Percentiles rank a stretch among this genome's conserved stretches.
Evolutionary conservation across 2,113 vertebrate genomes (phyloP).

Genomic region (Paedocypris sp.): DNA sequence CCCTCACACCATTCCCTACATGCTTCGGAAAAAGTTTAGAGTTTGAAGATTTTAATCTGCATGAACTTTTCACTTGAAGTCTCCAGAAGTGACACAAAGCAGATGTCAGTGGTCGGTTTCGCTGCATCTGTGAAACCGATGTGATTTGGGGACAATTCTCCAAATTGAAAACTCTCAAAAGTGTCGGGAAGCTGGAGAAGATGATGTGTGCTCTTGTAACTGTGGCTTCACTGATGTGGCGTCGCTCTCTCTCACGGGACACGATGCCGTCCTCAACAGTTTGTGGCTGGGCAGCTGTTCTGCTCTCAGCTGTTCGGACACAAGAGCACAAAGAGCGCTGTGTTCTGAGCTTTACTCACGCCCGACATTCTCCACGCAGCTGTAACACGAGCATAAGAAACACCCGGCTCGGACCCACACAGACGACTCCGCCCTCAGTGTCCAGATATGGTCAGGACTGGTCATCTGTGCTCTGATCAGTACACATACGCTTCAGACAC

Average conservation of each 20-base stretch:
- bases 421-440: neutral
- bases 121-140: neutral
- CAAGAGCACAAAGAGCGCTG: constrained; percentile 51
- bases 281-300: constrained; percentile 21
- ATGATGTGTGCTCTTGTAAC: neutral
- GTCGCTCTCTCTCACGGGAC: neutral
- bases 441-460: neutral
- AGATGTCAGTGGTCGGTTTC: neutral
- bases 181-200: neutral
- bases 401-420: neutral
- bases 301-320: constrained; percentile 55
- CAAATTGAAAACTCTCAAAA: neutral
- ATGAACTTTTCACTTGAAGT: neutral
- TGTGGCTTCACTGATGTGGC: constrained; percentile 7
- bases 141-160: neutral
- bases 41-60: neutral
- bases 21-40: neutral
- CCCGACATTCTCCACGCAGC: constrained; percentile 44
- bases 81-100: neutral
- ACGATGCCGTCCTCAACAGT: constrained; percentile 13
- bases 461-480: no score
- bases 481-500: no score
- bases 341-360: constrained; percentile 37
- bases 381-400: constrained; percentile 34
- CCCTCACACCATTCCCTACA: neutral